Evolutionary conservation across 2,113 vertebrate genomes (phyloP).

Genomic region (Cinclus cinclus): DNA sequence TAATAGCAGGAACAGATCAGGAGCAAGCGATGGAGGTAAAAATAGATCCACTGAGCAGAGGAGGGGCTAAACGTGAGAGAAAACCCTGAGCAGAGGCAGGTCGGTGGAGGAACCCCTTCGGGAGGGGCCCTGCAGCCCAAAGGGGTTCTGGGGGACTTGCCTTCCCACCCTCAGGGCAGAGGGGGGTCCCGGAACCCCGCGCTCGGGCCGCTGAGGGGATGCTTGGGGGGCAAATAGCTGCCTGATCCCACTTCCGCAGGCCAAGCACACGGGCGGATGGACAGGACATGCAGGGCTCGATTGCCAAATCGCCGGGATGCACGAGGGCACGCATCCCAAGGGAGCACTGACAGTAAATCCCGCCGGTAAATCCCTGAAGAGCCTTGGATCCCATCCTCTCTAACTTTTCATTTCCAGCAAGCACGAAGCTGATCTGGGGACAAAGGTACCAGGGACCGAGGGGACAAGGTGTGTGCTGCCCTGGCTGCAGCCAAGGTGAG

Average conservation of each 20-base stretch:
- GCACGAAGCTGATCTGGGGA: neutral
- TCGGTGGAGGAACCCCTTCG: neutral
- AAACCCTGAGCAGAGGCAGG: constrained; percentile 25
- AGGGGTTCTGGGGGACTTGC: fast-evolving
- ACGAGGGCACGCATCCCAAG: neutral
- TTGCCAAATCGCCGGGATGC: neutral
- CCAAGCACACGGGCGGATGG: neutral
- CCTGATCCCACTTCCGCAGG: neutral
- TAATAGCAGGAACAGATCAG: constrained; percentile 57
- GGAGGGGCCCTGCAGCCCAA: neutral
- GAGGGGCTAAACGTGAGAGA: constrained; percentile 66
- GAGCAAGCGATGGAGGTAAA: constrained; percentile 45
- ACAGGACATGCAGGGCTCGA: neutral
- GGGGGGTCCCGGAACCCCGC: fast-evolving
- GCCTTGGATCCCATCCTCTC: neutral
- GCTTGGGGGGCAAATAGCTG: constrained; percentile 5
- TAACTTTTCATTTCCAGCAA: constrained; percentile 53
- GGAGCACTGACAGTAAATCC: neutral
- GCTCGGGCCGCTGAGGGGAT: fast-evolving
- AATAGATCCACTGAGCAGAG: constrained; percentile 56
- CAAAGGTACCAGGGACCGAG: neutral
- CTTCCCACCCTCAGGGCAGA: neutral
- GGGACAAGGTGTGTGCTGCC: neutral
- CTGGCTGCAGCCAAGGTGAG: neutral
- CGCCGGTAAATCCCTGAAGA: neutral